These are phyloP conservation scores for Halichondria panicea DNA, from an alignment of 37 sponge, comb jelly and placozoan species.

Conservation along the genomic window DNA sequence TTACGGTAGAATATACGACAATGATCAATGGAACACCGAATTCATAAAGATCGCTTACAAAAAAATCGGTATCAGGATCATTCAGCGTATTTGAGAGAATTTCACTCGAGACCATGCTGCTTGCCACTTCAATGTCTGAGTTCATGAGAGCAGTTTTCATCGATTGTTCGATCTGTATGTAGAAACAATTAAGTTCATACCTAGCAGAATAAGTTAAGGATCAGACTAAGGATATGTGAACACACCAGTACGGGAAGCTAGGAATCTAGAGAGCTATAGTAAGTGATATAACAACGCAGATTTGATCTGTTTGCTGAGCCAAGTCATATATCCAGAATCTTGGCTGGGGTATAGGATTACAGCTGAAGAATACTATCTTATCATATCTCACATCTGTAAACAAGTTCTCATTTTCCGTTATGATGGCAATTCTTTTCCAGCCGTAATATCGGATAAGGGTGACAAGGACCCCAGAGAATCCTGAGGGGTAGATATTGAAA, in stretches of 20 bases:
- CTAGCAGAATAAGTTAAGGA: no score
- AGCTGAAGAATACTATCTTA: no score
- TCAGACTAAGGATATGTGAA: no score
- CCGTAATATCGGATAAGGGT: constrained; percentile 1
- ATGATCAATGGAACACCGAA: background rate
- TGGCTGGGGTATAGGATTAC: no score
- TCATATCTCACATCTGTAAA: constrained; percentile 2
- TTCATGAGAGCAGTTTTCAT: no score
- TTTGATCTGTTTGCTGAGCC: no score
- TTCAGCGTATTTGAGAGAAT: background rate
- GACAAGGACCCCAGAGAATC: background rate
- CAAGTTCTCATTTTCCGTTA: constrained; percentile 16
- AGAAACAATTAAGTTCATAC: constrained; percentile 4
- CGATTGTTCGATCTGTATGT: no score
- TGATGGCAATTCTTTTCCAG: constrained; percentile 6
- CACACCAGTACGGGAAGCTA: no score
- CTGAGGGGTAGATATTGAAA: constrained; percentile 7
- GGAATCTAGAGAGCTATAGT: no score
- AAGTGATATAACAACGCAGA: no score
- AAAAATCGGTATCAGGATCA: background rate
- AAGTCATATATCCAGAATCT: no score
- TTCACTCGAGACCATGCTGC: background rate
- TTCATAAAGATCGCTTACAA: background rate
- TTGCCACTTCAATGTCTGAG: background rate
- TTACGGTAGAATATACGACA: background rate